Percentiles rank a stretch among this genome's conserved stretches.
These are phyloP conservation scores for Listronotus oregonensis DNA, from an alignment of 1,140 invertebrate species.

Conservation along the genomic window DNA sequence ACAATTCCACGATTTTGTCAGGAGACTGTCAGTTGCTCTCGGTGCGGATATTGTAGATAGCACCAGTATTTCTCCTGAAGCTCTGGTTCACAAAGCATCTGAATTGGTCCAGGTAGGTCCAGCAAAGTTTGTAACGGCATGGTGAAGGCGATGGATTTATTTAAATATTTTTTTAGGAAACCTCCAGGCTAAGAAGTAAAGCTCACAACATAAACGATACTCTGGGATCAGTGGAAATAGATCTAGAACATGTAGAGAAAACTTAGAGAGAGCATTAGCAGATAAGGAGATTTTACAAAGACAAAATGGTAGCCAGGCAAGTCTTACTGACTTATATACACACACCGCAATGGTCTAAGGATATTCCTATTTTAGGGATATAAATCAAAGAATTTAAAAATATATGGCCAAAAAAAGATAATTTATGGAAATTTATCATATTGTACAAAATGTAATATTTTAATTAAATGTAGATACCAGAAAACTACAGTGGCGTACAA, in stretches of 20 bases:
- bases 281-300: constrained; percentile 74
- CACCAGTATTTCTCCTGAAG: constrained; percentile 65
- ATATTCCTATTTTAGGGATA: no score
- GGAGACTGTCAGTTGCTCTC: constrained; percentile 68
- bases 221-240: constrained; percentile 66
- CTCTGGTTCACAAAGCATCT: constrained; percentile 70
- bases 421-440: no score
- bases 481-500: no score
- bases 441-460: no score
- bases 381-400: no score
- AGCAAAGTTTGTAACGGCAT: no score
- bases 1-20: constrained; percentile 71
- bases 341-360: no score
- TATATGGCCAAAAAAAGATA: no score
- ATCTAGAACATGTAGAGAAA: constrained; percentile 67
- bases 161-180: constrained; percentile 57
- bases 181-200: constrained; percentile 59
- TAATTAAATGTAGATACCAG: no score
- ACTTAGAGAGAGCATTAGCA: constrained; percentile 64
- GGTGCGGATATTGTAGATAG: constrained; percentile 70
- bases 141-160: no score
- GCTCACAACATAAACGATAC: constrained; percentile 65
- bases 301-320: constrained; percentile 66
- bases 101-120: constrained; percentile 69
- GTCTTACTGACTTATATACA: not conserved